Base-by-base conservation (phyloP, 2,888 invertebrate species). In the Blera fallax region DNA sequence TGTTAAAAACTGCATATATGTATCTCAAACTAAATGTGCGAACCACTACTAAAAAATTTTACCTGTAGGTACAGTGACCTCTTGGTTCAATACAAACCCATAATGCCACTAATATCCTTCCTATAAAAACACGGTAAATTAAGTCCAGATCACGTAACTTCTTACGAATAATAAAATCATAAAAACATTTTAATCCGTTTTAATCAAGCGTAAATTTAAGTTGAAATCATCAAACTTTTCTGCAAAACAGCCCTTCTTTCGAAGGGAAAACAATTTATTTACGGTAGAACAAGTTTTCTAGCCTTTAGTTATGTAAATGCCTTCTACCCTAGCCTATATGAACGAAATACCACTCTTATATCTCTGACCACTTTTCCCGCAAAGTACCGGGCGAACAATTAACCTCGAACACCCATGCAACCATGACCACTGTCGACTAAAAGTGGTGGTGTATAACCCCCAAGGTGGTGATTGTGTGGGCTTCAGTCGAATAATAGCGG, bases 171-270 rank as follows among this genome's bases (percentile, higher is more conserved):
- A 54, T 70, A 27, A 72, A 79, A 64, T 34, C 40, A 27, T 77
- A 52, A 65, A 72, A 72, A 40, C 56, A 37, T 72, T 72, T 50
- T 62, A 24, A 70, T 56, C 76, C 77, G 29, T 77, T 34, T 52
- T 70, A 72, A 82, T 77, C 65, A 65, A 72, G 65, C 58, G 45
- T 24, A 70, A 65, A 72, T 72, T 77, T 34, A 52, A 65, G 64
- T 77, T 34, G 56, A 72, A 77, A 77, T 82, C 64, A 65, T 77
- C 77, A 69, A 77, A 69, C 69, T 69, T 77, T 77, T 43, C 43
- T 60, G 29, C 60, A 24, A 60, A 76, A 24, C 60, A 16, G 60
- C 54, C 54, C 45, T 56, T 32, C 18, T 7, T 45, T 32, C 10
- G n/a, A 64, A 32, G 52, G 43, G 43, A 76, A 76, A 78, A 60